Percentiles rank a stretch among this genome's conserved stretches.
These are phyloP conservation scores for Rhinichthys osculus DNA, from an alignment of 2,797 vertebrate species.

Conservation along the genomic window DNA sequence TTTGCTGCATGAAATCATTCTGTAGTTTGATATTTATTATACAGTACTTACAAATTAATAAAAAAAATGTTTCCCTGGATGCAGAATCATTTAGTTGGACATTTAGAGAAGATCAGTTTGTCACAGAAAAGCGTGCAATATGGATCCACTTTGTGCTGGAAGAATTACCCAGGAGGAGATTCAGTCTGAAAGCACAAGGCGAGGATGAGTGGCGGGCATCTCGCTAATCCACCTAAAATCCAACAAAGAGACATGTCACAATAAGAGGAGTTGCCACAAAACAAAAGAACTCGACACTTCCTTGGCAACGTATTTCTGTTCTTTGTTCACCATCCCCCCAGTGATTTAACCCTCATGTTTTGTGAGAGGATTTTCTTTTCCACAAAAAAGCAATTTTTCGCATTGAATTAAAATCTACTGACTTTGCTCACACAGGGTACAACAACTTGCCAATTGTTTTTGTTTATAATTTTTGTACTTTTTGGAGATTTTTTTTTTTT, in stretches of 20 bases:
- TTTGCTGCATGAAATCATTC: constrained; percentile 6
- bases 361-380: not conserved
- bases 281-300: not conserved
- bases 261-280: not conserved
- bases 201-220: constrained; percentile 63
- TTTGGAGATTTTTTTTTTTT: not conserved
- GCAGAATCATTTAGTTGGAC: not conserved
- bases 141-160: constrained; percentile 22
- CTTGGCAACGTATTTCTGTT: not conserved
- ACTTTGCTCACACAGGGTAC: not conserved
- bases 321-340: not conserved
- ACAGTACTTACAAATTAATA: constrained; percentile 4
- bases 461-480: not conserved
- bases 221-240: constrained; percentile 66
- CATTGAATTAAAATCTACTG: not conserved
- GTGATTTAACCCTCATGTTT: not conserved
- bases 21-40: constrained; percentile 24
- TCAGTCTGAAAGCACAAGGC: constrained; percentile 58
- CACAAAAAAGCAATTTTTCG: not conserved
- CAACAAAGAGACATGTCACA: constrained; percentile 19
- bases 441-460: not conserved
- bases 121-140: not conserved
- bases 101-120: constrained; percentile 22
- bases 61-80: too few species aligned
- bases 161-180: constrained; percentile 3